Evolutionary conservation across 2,113 vertebrate genomes (phyloP), one percentile per base, ranked within the genome.

Genomic region (Atherinomorus stipes): DNA sequence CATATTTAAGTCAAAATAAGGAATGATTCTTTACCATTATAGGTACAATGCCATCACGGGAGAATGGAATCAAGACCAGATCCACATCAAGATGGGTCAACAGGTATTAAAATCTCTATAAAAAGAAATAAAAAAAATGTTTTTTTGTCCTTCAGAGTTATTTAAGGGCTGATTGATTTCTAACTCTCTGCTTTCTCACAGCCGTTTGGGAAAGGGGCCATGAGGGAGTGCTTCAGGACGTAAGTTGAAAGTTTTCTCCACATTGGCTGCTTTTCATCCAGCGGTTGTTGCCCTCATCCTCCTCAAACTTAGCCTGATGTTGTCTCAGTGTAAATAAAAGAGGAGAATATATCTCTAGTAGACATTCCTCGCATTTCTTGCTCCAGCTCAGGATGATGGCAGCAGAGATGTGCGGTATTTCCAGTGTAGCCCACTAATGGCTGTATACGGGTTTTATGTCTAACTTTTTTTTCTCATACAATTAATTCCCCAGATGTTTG

Each of bases 181-280:
- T 26, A n/a, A 19, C 64, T 15, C 6, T 69, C 22, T 71, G 37
- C 16, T 82, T 68, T 19, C 76, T 92, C 77, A 42, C 92, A 99
- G 98, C 95, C 97, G 12, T 99, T 99, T 12, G 97, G 98, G 76
- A 96, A 91, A 62, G 98, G 98, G 57, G 97, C 98, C 13, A 99
- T 99, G 98, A 94, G 98, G 26, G 97, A 99, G 86, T 99, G 98
- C 92, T 99, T 95, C 91, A 93, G 98, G 91, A 94, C 96, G 98
- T 99, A 92, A 97, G 98, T 95, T 16, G 4, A 68, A 59, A 3
- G 9, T 19, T 68, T 76, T 74, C 23, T 47, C 23, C 34, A 18
- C 9, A 38, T 56, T 53, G 42, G 56, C 57, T 5, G 10, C 8
- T 31, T 80, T 19, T 74, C 59, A n/a, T 82, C 19, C 34, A 62